A percentile compares a stretch with the other conserved stretches of the same genome.
These are phyloP conservation scores for Cotesia chilonis DNA, from an alignment of 1,140 invertebrate genomes.

Conservation along the genomic window DNA sequence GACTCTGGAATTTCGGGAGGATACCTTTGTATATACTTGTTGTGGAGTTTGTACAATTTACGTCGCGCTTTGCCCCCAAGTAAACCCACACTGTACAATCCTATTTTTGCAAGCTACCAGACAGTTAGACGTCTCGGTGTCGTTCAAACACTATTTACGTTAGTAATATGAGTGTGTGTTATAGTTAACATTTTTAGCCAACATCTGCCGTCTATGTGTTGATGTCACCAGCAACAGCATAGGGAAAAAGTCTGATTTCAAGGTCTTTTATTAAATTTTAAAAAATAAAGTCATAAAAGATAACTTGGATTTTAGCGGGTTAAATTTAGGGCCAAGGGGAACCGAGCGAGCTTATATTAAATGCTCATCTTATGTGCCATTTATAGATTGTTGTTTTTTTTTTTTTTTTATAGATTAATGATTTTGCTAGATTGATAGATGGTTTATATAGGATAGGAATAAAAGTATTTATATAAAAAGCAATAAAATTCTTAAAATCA, in stretches of 20 bases:
- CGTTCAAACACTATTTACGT: slow-evolving; percentile 40
- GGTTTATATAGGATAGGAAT: too few species aligned
- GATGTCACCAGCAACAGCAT: slow-evolving; percentile 9
- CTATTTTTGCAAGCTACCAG: slow-evolving; percentile 57
- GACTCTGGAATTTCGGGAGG: slow-evolving; percentile 1
- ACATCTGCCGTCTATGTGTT: slow-evolving; percentile 44
- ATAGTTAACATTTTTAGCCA: slow-evolving; percentile 40
- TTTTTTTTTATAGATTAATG: too few species aligned
- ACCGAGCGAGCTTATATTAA: too few species aligned
- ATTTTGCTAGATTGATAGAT: too few species aligned
- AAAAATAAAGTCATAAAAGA: too few species aligned
- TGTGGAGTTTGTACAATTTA: background rate
- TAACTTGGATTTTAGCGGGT: too few species aligned
- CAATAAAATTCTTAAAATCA: too few species aligned
- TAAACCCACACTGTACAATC: slow-evolving; percentile 43
- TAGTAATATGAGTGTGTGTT: slow-evolving; percentile 12
- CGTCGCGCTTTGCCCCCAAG: background rate
- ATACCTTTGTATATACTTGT: background rate
- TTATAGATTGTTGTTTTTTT: too few species aligned
- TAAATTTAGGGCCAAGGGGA: too few species aligned
- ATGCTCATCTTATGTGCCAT: too few species aligned
- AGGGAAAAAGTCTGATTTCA: slow-evolving; percentile 7
- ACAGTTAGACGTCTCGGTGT: slow-evolving; percentile 55
- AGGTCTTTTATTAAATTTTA: too few species aligned
- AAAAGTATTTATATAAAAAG: too few species aligned